phyloP scores from a whole-genome alignment of 2,888 invertebrate genomes.

The Xylota sylvarum region DNA sequence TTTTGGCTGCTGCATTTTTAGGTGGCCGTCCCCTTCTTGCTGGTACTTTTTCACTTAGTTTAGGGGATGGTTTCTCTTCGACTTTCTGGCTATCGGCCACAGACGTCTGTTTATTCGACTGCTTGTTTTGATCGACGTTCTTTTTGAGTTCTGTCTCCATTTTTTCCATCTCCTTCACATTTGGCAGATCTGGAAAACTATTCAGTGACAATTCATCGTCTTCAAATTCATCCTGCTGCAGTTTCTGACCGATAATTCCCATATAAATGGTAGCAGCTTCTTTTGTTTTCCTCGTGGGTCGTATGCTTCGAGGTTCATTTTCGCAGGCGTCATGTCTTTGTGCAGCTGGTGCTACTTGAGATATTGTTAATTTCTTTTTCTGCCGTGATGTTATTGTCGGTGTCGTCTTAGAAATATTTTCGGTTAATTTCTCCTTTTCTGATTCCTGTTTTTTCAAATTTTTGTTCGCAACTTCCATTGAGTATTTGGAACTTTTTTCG shows the following conservation, averaged over 20 bases:
- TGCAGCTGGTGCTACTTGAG: slow-evolving; percentile 80
- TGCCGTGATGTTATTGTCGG: slow-evolving; percentile 61
- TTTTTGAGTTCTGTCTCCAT: slow-evolving; percentile 87
- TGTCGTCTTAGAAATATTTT: slow-evolving; percentile 14
- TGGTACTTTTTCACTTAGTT: slow-evolving; percentile 59
- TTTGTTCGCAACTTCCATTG: slow-evolving; percentile 15
- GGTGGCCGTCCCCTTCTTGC: slow-evolving; percentile 81
- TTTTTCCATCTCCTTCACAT: slow-evolving; percentile 87
- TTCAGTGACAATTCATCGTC: slow-evolving; percentile 88
- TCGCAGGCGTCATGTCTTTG: slow-evolving; percentile 75
- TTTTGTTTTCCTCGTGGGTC: slow-evolving; percentile 90
- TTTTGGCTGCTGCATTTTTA: slow-evolving; percentile 75
- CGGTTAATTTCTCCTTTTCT: background rate
- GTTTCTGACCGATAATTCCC: slow-evolving; percentile 90
- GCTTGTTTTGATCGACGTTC: slow-evolving; percentile 79
- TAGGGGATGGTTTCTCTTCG: slow-evolving; percentile 60
- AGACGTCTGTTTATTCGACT: slow-evolving; percentile 65
- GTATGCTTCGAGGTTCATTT: slow-evolving; percentile 74
- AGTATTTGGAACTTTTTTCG: slow-evolving; percentile 35
- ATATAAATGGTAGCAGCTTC: slow-evolving; percentile 91
- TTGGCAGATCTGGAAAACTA: slow-evolving; percentile 89
- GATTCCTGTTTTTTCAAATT: background rate
- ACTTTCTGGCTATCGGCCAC: slow-evolving; percentile 56
- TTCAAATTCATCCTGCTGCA: slow-evolving; percentile 87
- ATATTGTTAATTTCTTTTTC: slow-evolving; percentile 80